Evolutionary conservation across 2,888 invertebrate genomes (phyloP).

Genomic region (Eupelmus urozonus): DNA sequence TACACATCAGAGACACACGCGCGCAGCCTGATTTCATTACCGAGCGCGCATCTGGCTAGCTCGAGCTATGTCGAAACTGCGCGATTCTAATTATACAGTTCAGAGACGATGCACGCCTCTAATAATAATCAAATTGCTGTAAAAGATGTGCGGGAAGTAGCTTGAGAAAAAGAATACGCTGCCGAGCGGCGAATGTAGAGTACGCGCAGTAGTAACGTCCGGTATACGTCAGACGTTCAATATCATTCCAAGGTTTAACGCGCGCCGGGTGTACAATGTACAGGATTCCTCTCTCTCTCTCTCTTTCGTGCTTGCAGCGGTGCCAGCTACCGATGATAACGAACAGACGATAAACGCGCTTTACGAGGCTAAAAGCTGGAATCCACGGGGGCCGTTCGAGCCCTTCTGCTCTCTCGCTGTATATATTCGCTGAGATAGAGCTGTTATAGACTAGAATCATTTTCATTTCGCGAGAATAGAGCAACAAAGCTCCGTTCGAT

Average conservation of each 20-base stretch:
- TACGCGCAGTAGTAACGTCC: conserved; percentile 48
- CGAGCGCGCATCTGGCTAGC: too few species aligned
- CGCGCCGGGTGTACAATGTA: background rate
- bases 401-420: background rate
- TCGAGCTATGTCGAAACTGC: too few species aligned
- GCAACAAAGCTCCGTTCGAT: too few species aligned
- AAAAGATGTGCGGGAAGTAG: too few species aligned
- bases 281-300: background rate
- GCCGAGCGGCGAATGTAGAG: background rate
- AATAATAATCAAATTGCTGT: too few species aligned
- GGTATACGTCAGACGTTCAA: conserved; percentile 45
- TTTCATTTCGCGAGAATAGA: too few species aligned
- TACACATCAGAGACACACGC: background rate
- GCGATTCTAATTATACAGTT: too few species aligned
- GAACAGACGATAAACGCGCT: conserved; percentile 38
- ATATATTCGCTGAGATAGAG: too few species aligned
- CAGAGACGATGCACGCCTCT: too few species aligned
- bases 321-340: conserved; percentile 22
- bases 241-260: conserved; percentile 41
- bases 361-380: conserved; percentile 37
- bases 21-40: too few species aligned
- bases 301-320: background rate
- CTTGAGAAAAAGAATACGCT: background rate
- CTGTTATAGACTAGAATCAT: too few species aligned
- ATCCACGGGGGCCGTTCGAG: conserved; percentile 5